phyloP scores from a whole-genome alignment of 2,888 invertebrate genomes.

The Melieria picta region DNA sequence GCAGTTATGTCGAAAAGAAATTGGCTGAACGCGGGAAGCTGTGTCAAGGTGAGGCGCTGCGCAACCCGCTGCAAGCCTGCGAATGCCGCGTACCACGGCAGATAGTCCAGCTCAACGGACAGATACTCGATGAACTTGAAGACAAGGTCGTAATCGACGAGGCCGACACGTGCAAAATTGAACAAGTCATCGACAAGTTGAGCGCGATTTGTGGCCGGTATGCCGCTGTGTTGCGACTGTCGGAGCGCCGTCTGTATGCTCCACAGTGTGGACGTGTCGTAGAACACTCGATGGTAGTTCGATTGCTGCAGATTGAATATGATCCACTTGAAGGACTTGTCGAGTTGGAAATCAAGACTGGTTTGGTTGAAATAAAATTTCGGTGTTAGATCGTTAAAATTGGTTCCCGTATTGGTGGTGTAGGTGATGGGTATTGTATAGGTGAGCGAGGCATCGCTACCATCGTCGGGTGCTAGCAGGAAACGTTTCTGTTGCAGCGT shows the following conservation, averaged over 20 bases:
- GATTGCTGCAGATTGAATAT: constrained; percentile 58
- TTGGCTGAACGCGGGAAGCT: constrained; percentile 47
- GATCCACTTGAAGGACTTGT: constrained; percentile 53
- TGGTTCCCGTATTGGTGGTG: constrained; percentile 47
- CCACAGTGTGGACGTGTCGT: constrained; percentile 72
- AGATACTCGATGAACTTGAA: constrained; percentile 77
- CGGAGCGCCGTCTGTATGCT: constrained; percentile 46
- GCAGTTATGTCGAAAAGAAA: constrained; percentile 67
- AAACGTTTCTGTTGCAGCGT: constrained; percentile 53
- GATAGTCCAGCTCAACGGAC: constrained; percentile 73
- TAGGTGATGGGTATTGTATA: constrained; percentile 60
- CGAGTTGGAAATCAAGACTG: constrained; percentile 27
- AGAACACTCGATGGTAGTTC: constrained; percentile 73
- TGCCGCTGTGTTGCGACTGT: constrained; percentile 43
- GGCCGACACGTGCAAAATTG: constrained; percentile 71
- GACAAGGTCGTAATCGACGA: constrained; percentile 66
- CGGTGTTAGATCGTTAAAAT: constrained; percentile 53
- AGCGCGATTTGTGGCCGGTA: constrained; percentile 73
- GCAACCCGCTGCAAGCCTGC: constrained; percentile 45
- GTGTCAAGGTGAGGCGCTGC: constrained; percentile 47
- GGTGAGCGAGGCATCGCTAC: constrained; percentile 44
- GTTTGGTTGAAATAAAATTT: constrained; percentile 45
- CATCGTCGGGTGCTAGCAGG: constrained; percentile 44
- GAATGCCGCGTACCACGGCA: constrained; percentile 81
- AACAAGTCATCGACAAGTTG: constrained; percentile 80